phyloP scores from a whole-genome alignment of 2,113 vertebrate genomes.

The Corynorhinus townsendii region DNA sequence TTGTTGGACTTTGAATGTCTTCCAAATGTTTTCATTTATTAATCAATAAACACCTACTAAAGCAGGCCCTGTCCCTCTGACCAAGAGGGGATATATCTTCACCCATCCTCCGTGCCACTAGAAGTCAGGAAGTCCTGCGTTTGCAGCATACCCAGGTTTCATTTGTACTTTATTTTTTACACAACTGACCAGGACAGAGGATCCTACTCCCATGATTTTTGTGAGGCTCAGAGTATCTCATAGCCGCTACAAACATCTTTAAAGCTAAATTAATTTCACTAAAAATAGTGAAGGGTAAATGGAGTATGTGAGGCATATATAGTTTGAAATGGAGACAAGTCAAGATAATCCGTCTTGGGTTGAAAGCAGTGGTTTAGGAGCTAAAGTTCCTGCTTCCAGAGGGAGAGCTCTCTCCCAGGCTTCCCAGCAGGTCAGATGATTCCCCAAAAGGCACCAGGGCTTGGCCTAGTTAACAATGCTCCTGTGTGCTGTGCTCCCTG shows the following conservation, averaged over 20 bases:
- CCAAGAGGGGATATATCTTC: too few species aligned
- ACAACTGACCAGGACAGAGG: neutral
- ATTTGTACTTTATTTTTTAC: neutral
- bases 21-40: neutral
- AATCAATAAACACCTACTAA: neutral
- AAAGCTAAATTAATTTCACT: conserved; percentile 19
- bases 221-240: neutral
- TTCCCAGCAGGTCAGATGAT: neutral
- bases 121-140: neutral
- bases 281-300: neutral
- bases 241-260: neutral
- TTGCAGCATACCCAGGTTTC: neutral
- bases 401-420: neutral
- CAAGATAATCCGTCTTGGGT: neutral
- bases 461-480: neutral
- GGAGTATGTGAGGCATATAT: neutral
- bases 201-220: neutral
- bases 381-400: neutral
- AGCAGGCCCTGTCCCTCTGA: neutral
- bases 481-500: neutral
- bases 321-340: neutral
- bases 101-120: neutral
- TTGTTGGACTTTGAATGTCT: neutral
- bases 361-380: neutral
- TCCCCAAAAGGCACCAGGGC: neutral